Percentiles rank a stretch among this genome's conserved stretches.
Evolutionary conservation across 2,797 vertebrate genomes (phyloP).

Genomic region (Spinibarbus caldwelli): DNA sequence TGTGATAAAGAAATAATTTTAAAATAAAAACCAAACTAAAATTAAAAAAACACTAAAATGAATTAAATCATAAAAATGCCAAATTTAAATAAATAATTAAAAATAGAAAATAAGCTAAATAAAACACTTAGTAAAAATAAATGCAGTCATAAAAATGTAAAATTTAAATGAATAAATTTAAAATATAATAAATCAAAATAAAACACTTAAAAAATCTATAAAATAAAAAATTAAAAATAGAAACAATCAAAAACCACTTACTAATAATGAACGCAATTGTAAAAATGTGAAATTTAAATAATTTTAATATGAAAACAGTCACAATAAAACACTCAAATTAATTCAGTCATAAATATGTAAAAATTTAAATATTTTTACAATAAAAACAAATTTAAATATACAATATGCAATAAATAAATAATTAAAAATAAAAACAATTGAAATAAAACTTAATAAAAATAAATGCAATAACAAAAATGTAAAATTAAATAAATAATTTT

Average conservation of each 20-base stretch:
- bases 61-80: too few species aligned
- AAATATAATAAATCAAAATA: too few species aligned
- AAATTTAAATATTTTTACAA: neutral
- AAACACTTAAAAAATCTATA: too few species aligned
- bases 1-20: too few species aligned
- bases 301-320: neutral
- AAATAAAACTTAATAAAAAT: neutral
- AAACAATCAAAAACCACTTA: neutral
- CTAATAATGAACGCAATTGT: neutral
- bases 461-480: neutral
- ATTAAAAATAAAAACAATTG: neutral
- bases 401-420: neutral
- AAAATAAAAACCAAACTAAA: too few species aligned
- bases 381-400: neutral
- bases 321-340: neutral
- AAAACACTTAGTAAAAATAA: too few species aligned
- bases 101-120: too few species aligned
- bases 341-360: neutral
- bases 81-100: too few species aligned
- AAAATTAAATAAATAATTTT: neutral
- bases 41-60: too few species aligned
- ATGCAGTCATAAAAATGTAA: too few species aligned
- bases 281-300: neutral
- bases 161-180: too few species aligned
- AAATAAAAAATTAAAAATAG: neutral